A percentile compares a stretch with the other conserved stretches of the same genome.
These are phyloP conservation scores for Anarrhichthys ocellatus DNA, from an alignment of 2,113 vertebrate genomes.

Conservation along the genomic window DNA sequence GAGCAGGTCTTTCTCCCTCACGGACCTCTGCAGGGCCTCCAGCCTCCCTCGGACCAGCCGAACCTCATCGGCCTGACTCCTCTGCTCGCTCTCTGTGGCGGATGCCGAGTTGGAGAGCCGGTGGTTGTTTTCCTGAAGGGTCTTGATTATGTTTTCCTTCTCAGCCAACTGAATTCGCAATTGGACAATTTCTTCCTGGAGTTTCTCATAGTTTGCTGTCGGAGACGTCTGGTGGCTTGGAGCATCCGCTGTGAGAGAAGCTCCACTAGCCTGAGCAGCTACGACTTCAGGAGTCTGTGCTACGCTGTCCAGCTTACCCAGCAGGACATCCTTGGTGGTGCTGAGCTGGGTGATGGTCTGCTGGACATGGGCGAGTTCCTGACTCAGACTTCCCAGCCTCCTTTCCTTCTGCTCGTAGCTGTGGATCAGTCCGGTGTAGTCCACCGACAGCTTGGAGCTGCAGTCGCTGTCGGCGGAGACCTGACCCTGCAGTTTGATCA, in stretches of 20 bases:
- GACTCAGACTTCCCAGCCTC: slow-evolving; percentile 88
- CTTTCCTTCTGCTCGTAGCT: slow-evolving; percentile 94
- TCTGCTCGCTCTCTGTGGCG: slow-evolving; percentile 86
- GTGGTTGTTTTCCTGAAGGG: slow-evolving; percentile 94
- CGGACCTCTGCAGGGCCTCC: slow-evolving; percentile 89
- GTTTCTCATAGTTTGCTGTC: slow-evolving; percentile 52
- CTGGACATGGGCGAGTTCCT: slow-evolving; percentile 93
- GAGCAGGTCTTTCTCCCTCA: slow-evolving; percentile 94
- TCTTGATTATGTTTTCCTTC: slow-evolving; percentile 87
- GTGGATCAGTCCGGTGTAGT: slow-evolving; percentile 93
- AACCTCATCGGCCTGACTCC: slow-evolving; percentile 84
- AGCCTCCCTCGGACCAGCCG: slow-evolving; percentile 86
- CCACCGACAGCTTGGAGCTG: slow-evolving; percentile 90
- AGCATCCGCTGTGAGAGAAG: slow-evolving; percentile 32
- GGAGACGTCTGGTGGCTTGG: slow-evolving; percentile 7
- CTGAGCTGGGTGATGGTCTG: slow-evolving; percentile 92
- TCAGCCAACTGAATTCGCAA: slow-evolving; percentile 85
- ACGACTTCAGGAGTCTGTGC: slow-evolving; percentile 70
- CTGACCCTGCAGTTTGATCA: slow-evolving; percentile 91
- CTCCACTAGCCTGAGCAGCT: slow-evolving; percentile 15
- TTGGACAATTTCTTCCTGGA: slow-evolving; percentile 81
- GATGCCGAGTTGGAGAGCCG: slow-evolving; percentile 88
- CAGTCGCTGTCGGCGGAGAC: slow-evolving; percentile 90
- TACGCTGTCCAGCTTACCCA: slow-evolving; percentile 90
- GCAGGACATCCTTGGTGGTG: slow-evolving; percentile 90